These are phyloP conservation scores for Sarcophaga peregrina DNA, from an alignment of 1,140 invertebrate genomes.

Conservation along the genomic window DNA sequence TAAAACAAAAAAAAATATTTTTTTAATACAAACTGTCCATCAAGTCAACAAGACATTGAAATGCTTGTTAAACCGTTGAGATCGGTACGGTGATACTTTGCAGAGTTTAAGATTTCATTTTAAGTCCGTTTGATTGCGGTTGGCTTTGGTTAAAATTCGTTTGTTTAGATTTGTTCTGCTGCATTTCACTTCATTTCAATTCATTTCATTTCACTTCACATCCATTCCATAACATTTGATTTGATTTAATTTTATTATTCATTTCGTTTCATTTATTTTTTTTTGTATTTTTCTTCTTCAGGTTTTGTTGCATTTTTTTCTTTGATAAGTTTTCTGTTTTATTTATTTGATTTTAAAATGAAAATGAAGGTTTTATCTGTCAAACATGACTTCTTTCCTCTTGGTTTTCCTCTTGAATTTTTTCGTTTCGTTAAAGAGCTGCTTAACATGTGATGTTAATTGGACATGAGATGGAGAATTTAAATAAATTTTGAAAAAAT, in stretches of 20 bases:
- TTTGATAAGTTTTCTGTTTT: neutral
- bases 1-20: neutral
- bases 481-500: conserved; percentile 25
- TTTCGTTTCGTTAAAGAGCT: neutral
- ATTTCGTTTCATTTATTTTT: too few species aligned
- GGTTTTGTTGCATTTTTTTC: neutral
- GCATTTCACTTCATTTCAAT: neutral
- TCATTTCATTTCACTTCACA: too few species aligned
- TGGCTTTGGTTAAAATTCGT: too few species aligned
- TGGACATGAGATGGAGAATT: conserved; percentile 38
- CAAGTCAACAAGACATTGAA: conserved; percentile 31
- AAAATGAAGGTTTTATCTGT: conserved; percentile 22
- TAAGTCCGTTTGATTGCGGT: too few species aligned
- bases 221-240: too few species aligned
- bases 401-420: neutral
- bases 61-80: neutral
- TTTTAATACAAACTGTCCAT: conserved; percentile 27
- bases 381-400: neutral
- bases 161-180: neutral
- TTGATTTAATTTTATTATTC: too few species aligned
- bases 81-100: neutral
- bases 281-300: neutral
- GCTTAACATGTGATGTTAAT: conserved; percentile 35
- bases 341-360: neutral
- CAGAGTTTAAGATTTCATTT: neutral